Evolutionary conservation across 2,888 invertebrate species (phyloP).

Genomic region (Pandemis corylana): DNA sequence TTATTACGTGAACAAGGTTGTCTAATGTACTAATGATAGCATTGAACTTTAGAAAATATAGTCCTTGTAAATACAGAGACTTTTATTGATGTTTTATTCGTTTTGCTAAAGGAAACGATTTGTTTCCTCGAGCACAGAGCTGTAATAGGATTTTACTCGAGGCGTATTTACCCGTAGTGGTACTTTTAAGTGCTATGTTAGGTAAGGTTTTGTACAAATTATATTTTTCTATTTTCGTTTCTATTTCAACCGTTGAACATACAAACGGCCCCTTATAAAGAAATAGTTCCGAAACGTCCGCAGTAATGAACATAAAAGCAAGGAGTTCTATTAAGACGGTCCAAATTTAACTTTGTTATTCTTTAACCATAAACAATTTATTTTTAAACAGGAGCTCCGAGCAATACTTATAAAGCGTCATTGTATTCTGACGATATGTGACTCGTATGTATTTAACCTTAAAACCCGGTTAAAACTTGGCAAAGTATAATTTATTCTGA

Average conservation of each 20-base stretch:
- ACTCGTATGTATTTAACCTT: conserved; percentile 4
- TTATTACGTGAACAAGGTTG: conserved; percentile 8
- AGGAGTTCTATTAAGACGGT: conserved; percentile 24
- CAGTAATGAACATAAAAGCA: conserved; percentile 28
- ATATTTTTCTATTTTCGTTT: conserved; percentile 28
- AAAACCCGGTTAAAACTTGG: neutral
- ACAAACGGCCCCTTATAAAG: conserved; percentile 31
- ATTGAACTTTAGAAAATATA: conserved; percentile 23
- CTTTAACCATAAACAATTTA: conserved; percentile 14
- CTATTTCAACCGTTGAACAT: neutral
- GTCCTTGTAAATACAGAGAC: conserved; percentile 9
- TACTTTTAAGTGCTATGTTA: conserved; percentile 27
- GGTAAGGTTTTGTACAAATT: conserved; percentile 20
- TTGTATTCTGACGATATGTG: neutral
- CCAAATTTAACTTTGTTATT: conserved; percentile 35
- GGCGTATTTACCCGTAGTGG: conserved; percentile 2
- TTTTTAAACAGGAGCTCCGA: conserved; percentile 14
- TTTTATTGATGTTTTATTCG: conserved; percentile 32
- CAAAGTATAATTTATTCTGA: neutral
- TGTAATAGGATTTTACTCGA: conserved; percentile 19
- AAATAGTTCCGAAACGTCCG: conserved; percentile 25
- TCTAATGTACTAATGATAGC: conserved; percentile 7
- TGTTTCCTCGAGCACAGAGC: conserved; percentile 28
- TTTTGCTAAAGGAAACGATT: conserved; percentile 22
- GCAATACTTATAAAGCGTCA: neutral